phyloP scores from a whole-genome alignment of 1,140 invertebrate genomes.

The Mercenaria mercenaria region DNA sequence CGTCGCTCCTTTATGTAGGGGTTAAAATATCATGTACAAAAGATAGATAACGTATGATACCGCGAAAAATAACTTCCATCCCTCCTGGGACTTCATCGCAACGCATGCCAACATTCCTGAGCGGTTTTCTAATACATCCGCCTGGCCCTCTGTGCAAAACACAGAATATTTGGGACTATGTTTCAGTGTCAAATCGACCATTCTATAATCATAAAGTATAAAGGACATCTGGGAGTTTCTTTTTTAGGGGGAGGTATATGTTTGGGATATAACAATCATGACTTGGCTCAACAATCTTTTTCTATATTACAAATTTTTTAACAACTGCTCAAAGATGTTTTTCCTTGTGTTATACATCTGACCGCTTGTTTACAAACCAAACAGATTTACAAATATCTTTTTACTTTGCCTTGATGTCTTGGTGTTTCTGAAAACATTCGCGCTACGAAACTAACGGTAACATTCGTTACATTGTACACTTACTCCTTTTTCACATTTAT shows the following conservation, averaged over 20 bases:
- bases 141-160: neutral
- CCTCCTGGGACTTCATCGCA: too few relatives aligned
- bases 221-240: neutral
- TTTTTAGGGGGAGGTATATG: neutral
- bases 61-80: neutral
- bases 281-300: neutral
- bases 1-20: neutral
- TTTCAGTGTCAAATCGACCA: neutral
- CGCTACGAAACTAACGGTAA: too few relatives aligned
- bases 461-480: too few relatives aligned
- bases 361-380: neutral
- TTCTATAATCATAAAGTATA: constrained; percentile 2
- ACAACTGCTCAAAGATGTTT: neutral
- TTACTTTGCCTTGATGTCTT: neutral
- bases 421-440: neutral
- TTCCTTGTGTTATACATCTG: neutral
- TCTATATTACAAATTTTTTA: neutral
- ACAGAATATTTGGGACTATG: neutral
- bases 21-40: neutral
- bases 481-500: too few relatives aligned
- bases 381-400: constrained; percentile 2
- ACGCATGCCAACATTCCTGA: neutral
- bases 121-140: neutral
- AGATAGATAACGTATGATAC: neutral
- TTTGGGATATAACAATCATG: neutral